phyloP scores from a whole-genome alignment of 2,888 invertebrate genomes.

The Eremobia ochroleuca region DNA sequence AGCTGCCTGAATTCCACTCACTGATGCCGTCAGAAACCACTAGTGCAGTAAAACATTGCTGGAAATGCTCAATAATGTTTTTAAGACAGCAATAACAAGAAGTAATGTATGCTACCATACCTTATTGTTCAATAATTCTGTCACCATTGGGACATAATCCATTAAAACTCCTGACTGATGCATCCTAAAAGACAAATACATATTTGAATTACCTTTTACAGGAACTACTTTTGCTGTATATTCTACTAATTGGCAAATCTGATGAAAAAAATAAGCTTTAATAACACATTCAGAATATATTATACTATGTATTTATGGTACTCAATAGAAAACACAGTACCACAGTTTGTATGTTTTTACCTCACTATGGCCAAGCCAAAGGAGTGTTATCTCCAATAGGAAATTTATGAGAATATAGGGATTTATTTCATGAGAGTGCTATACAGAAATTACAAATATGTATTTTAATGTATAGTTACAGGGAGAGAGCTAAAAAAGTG shows the following conservation, averaged over 20 bases:
- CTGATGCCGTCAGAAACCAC: too few species aligned
- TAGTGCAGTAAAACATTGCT: not conserved
- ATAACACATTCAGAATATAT: not conserved
- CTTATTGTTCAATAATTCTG: constrained; percentile 89
- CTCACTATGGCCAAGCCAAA: not conserved
- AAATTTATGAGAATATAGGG: not conserved
- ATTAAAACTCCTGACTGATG: constrained; percentile 89
- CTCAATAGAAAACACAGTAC: not conserved
- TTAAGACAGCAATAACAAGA: not conserved
- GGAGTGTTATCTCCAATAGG: not conserved
- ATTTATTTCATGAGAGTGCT: not conserved
- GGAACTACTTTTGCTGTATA: not conserved
- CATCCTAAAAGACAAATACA: constrained; percentile 82
- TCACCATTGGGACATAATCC: constrained; percentile 91
- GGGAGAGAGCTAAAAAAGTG: too few species aligned
- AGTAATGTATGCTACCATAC: constrained; percentile 63
- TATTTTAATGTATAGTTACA: not conserved
- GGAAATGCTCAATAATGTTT: not conserved
- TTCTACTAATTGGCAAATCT: not conserved
- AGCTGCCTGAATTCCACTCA: too few species aligned
- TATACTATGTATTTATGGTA: not conserved
- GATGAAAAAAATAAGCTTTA: not conserved
- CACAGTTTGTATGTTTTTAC: constrained; percentile 3
- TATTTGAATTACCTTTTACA: not conserved
- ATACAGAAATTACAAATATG: not conserved